Conservation (phyloP, 2,113 vertebrate genomes). For the Pristiophorus japonicus region DNA sequence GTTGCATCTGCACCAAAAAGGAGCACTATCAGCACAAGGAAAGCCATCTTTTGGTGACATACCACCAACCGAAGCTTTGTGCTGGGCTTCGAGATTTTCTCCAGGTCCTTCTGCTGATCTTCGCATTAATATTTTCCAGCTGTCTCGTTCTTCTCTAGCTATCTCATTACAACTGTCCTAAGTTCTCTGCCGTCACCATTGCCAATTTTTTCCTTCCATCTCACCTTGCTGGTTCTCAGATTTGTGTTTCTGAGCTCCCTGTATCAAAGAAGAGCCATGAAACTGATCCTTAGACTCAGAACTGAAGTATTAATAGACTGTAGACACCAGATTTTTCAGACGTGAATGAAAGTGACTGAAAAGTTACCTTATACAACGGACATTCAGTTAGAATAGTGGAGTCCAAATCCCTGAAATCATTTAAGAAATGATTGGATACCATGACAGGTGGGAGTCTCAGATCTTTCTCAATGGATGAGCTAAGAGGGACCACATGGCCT, state of each 20-base stretch:
- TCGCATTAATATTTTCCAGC: not conserved
- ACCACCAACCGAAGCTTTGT: not conserved
- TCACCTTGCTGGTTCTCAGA: no score
- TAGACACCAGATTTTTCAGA: not conserved
- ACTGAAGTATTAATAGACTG: no score
- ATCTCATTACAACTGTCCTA: not conserved
- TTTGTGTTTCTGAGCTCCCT: no score
- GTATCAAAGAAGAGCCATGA: no score
- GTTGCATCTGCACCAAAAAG: no score
- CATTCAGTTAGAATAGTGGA: not conserved
- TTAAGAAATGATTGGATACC: not conserved
- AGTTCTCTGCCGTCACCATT: not conserved
- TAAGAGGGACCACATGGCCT: not conserved
- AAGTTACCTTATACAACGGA: not conserved
- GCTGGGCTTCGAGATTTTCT: not conserved
- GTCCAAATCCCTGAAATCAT: not conserved
- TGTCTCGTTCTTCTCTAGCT: not conserved
- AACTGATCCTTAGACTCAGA: no score
- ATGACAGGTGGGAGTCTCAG: not conserved
- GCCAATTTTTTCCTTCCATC: no score
- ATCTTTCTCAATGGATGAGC: not conserved
- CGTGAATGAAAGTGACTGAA: not conserved
- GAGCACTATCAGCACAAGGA: no score
- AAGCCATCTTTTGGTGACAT: no score
- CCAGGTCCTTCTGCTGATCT: not conserved